Evolutionary conservation across 2,888 invertebrate species (phyloP).

Genomic region (Phengaris arion): DNA sequence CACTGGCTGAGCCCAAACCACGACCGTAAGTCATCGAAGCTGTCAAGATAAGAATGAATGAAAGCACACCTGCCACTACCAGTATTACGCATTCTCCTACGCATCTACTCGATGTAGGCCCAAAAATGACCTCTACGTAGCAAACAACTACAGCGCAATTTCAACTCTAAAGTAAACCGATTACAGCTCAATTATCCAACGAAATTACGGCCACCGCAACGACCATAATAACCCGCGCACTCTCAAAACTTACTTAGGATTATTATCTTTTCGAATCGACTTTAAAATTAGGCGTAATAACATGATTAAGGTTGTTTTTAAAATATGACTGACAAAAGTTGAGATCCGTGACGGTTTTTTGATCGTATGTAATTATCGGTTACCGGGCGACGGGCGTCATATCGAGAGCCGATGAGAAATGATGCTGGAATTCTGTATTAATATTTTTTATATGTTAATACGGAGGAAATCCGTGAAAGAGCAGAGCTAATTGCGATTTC

Average conservation of each 20-base stretch:
- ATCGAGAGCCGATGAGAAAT: constrained; percentile 20
- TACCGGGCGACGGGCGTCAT: neutral
- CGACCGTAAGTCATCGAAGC: constrained; percentile 75
- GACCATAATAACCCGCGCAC: constrained; percentile 53
- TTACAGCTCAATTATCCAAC: constrained; percentile 52
- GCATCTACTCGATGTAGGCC: constrained; percentile 53
- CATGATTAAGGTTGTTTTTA: constrained; percentile 69
- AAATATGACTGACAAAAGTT: constrained; percentile 62
- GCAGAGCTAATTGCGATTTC: constrained; percentile 5
- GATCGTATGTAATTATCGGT: constrained; percentile 29
- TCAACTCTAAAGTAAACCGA: constrained; percentile 45
- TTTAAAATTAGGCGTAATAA: constrained; percentile 73
- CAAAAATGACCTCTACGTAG: constrained; percentile 54
- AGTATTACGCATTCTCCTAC: constrained; percentile 75
- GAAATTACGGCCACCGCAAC: constrained; percentile 40
- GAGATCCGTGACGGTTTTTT: constrained; percentile 62
- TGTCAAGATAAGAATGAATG: constrained; percentile 79
- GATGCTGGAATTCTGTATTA: neutral
- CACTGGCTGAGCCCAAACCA: constrained; percentile 57
- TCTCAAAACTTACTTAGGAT: constrained; percentile 57
- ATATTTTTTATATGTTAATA: constrained; percentile 28
- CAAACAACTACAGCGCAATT: constrained; percentile 39
- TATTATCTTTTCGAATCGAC: constrained; percentile 69
- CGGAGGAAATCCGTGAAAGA: constrained; percentile 19
- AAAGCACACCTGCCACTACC: constrained; percentile 77